Conservation (phyloP, 2,113 vertebrate species). For the Thunnus thynnus region DNA sequence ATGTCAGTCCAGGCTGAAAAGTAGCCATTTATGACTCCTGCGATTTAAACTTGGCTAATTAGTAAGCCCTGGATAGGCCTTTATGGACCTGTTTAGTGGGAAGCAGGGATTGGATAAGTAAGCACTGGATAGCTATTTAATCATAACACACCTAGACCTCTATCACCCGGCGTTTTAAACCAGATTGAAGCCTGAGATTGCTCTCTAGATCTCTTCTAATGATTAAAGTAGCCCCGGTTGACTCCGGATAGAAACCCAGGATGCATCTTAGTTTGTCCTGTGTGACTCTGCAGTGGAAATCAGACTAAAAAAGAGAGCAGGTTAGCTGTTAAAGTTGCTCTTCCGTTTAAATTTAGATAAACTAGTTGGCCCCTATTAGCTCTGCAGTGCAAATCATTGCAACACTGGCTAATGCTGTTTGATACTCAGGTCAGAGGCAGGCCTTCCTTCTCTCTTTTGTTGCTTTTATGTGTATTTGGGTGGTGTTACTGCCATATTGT, state of each 20-base stretch:
- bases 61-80: constrained; percentile 21
- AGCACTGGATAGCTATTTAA: background rate
- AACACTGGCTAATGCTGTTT: constrained; percentile 27
- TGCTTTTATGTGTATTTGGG: constrained; percentile 49
- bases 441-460: constrained; percentile 40
- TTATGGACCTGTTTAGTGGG: constrained; percentile 28
- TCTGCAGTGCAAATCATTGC: background rate
- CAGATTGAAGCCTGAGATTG: background rate
- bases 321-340: too few relatives aligned
- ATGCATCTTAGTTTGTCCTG: too few relatives aligned
- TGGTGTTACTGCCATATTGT: constrained; percentile 53
- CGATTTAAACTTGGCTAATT: constrained; percentile 37
- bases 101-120: constrained; percentile 4
- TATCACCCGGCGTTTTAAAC: too few relatives aligned
- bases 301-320: too few relatives aligned
- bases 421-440: constrained; percentile 42
- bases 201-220: background rate
- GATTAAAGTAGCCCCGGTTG: too few relatives aligned
- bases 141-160: background rate
- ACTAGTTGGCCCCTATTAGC: constrained; percentile 1
- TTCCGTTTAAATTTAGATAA: background rate
- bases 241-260: too few relatives aligned
- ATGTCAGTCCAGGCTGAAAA: background rate
- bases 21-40: constrained; percentile 53
- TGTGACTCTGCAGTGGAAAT: background rate